A percentile compares a stretch with the other conserved stretches of the same genome.
Conservation (phyloP, 2,113 vertebrate species). For the Ancistrus triradiatus region DNA sequence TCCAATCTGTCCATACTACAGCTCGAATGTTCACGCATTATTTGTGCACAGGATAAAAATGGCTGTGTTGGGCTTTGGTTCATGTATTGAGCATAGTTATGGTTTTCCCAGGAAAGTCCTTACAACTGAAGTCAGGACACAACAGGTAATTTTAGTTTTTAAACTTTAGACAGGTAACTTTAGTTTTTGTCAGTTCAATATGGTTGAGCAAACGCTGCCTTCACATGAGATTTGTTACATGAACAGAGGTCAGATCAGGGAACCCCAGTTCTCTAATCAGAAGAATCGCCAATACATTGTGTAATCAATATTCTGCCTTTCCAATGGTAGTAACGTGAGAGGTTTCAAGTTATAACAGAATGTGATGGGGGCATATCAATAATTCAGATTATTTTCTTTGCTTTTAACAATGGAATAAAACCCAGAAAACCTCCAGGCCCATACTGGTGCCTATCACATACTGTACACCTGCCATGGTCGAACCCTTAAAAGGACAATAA, state of each 20-base stretch:
- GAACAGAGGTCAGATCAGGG: conserved; percentile 9
- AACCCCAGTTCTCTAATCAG: neutral
- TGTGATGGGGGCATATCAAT: conserved; percentile 56
- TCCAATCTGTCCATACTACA: too few relatives aligned
- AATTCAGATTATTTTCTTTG: conserved; percentile 50
- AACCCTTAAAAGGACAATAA: neutral
- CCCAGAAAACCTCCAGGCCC: too few relatives aligned
- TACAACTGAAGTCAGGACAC: too few relatives aligned
- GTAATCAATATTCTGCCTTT: conserved; percentile 9
- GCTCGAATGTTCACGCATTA: too few relatives aligned
- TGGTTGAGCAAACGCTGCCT: too few relatives aligned
- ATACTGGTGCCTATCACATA: neutral
- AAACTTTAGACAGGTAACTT: too few relatives aligned
- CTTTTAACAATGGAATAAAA: conserved; percentile 43
- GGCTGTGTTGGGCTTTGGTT: too few relatives aligned
- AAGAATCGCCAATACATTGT: conserved; percentile 1
- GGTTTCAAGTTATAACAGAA: conserved; percentile 26
- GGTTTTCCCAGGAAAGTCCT: too few relatives aligned
- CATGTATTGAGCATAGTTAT: too few relatives aligned
- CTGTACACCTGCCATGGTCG: conserved; percentile 22
- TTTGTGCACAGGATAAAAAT: too few relatives aligned
- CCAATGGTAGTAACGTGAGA: conserved; percentile 14
- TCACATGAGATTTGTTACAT: neutral
- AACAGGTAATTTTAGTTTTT: too few relatives aligned
- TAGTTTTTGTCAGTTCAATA: too few relatives aligned